Conservation (phyloP, 2,113 vertebrate genomes). For the Coreoperca whiteheadi region DNA sequence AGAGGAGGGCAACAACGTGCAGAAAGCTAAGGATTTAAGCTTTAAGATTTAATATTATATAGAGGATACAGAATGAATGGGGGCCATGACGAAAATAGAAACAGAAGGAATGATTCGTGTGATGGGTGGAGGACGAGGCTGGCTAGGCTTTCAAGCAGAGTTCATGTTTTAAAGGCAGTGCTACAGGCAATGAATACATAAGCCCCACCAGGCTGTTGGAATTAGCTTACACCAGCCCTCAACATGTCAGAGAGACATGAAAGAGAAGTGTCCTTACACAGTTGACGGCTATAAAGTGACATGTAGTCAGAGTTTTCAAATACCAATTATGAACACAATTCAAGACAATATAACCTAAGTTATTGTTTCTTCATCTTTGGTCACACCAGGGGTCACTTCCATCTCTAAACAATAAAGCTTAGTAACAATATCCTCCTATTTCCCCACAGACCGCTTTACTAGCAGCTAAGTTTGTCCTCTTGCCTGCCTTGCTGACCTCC, state of each 20-base stretch:
- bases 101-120: conserved; percentile 59
- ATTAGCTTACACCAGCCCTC: neutral
- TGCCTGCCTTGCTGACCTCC: conserved; percentile 65
- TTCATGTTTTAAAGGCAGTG: conserved; percentile 38
- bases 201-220: neutral
- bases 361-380: conserved; percentile 14
- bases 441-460: conserved; percentile 47
- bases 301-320: neutral
- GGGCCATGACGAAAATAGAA: conserved; percentile 19
- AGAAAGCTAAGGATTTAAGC: conserved; percentile 1
- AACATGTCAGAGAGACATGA: conserved; percentile 9
- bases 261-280: neutral
- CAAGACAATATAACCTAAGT: conserved; percentile 18
- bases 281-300: neutral
- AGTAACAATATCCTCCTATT: conserved; percentile 51
- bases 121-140: conserved; percentile 37
- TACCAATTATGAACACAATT: neutral
- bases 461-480: conserved; percentile 55
- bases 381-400: conserved; percentile 38
- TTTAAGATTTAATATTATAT: conserved; percentile 15
- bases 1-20: neutral
- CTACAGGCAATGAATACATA: conserved; percentile 17
- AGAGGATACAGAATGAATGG: conserved; percentile 11
- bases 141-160: conserved; percentile 24
- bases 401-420: conserved; percentile 59